Conservation (phyloP, 2,113 vertebrate genomes). For the Engraulis encrasicolus region DNA sequence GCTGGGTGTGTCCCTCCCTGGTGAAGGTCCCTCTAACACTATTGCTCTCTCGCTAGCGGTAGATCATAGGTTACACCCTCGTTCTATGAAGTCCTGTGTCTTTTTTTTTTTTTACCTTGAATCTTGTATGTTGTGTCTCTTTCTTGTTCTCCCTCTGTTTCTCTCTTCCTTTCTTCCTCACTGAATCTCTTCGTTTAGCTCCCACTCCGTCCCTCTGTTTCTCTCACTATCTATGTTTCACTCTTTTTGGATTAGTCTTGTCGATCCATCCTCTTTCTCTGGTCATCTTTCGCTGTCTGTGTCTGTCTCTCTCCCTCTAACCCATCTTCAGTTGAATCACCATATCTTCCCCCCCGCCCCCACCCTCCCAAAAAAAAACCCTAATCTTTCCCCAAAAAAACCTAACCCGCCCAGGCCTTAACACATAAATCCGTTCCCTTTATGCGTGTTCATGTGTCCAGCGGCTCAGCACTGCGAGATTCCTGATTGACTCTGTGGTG, state of each 20-base stretch:
- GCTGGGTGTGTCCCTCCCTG: background rate
- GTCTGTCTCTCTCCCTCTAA: too few species aligned
- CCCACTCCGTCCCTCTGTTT: background rate
- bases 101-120: too few species aligned
- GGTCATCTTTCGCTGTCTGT: background rate
- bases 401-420: too few species aligned
- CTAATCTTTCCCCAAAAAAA: too few species aligned
- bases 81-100: background rate
- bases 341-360: too few species aligned
- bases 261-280: conserved; percentile 31
- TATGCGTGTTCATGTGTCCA: background rate
- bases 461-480: too few species aligned
- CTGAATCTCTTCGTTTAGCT: conserved; percentile 26
- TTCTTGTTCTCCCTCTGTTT: background rate
- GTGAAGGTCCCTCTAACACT: background rate
- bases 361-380: too few species aligned
- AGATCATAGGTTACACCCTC: background rate
- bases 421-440: too few species aligned
- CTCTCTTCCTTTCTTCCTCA: background rate
- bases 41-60: background rate
- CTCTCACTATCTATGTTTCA: conserved; percentile 27
- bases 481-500: too few species aligned
- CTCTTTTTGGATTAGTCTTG: conserved; percentile 26
- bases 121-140: too few species aligned
- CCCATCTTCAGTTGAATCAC: too few species aligned